Conservation (phyloP, 2,797 vertebrate genomes). For the Pangasius sanitwongsei region DNA sequence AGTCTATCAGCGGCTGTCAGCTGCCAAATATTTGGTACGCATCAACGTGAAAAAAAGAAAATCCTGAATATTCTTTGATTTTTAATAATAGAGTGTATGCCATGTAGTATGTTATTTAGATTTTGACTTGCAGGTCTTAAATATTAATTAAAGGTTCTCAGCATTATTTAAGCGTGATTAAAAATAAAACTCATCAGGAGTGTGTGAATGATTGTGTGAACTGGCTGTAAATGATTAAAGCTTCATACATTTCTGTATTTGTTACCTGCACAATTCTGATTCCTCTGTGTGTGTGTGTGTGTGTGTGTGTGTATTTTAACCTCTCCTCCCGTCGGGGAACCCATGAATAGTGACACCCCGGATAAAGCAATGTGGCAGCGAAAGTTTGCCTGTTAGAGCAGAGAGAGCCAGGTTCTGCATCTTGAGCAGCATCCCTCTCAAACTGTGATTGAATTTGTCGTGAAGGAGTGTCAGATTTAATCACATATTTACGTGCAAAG, state of each 20-base stretch:
- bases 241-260: conserved; percentile 26
- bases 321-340: conserved; percentile 77
- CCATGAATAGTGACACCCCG: conserved; percentile 81
- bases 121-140: neutral
- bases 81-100: neutral
- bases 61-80: neutral
- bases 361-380: conserved; percentile 78
- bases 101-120: neutral
- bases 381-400: conserved; percentile 86
- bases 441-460: conserved; percentile 90
- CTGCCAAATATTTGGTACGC: conserved; percentile 48
- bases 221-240: conserved; percentile 23
- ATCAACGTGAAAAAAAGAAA: conserved; percentile 10
- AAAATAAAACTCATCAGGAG: conserved; percentile 5
- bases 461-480: conserved; percentile 92
- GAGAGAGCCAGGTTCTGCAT: conserved; percentile 84
- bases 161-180: neutral
- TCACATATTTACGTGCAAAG: conserved; percentile 84
- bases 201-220: conserved; percentile 1
- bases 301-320: conserved; percentile 43
- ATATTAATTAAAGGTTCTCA: neutral
- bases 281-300: conserved; percentile 41
- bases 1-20: conserved; percentile 70
- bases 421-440: conserved; percentile 83
- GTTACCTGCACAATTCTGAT: conserved; percentile 36